phyloP scores from a whole-genome alignment of 2,888 invertebrate species.

The Pilophorus perplexus region DNA sequence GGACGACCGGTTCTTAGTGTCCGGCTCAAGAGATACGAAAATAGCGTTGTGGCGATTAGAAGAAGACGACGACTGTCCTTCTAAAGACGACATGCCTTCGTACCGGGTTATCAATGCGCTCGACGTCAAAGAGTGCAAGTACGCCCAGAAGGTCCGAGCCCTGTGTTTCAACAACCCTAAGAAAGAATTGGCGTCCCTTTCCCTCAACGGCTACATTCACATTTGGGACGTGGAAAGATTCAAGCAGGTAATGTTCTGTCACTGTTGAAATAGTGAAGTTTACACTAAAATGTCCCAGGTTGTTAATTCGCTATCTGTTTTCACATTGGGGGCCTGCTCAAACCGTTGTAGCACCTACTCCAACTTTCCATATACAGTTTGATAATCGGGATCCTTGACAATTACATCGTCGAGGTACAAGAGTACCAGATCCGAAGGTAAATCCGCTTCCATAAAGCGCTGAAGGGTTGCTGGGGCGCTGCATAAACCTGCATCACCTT shows the following conservation, averaged over 20 bases:
- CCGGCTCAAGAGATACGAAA: conserved; percentile 87
- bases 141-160: conserved; percentile 78
- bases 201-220: conserved; percentile 90
- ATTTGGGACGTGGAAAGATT: conserved; percentile 89
- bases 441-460: too few relatives aligned
- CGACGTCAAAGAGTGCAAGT: conserved; percentile 72
- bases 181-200: conserved; percentile 85
- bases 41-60: conserved; percentile 86
- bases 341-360: too few relatives aligned
- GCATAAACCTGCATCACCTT: too few relatives aligned
- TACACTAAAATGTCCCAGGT: not conserved
- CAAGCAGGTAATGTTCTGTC: conserved; percentile 59
- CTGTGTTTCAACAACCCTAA: conserved; percentile 81
- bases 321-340: too few relatives aligned
- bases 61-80: conserved; percentile 48
- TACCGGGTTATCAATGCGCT: conserved; percentile 60
- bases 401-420: too few relatives aligned
- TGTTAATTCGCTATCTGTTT: too few relatives aligned
- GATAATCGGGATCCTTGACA: too few relatives aligned
- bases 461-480: too few relatives aligned
- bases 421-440: too few relatives aligned
- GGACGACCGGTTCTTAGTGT: conserved; percentile 91
- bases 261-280: not conserved
- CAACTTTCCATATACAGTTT: too few relatives aligned
- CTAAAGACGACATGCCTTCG: conserved; percentile 43